Conservation (phyloP, 2,113 vertebrate species). For the Rhabdomys dilectus region DNA sequence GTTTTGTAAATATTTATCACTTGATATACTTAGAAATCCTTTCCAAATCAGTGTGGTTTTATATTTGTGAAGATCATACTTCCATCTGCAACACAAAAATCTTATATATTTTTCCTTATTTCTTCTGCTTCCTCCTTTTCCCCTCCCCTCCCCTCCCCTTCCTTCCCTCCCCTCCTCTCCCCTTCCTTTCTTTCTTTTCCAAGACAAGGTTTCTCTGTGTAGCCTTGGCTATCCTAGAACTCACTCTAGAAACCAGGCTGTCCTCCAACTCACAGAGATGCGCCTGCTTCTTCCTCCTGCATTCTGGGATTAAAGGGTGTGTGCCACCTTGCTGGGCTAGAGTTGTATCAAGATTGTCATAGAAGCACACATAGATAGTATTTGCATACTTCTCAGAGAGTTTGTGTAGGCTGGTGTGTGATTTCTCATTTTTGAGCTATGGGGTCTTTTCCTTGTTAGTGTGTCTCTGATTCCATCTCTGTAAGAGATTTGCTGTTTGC, state of each 20-base stretch:
- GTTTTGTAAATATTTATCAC: conserved; percentile 67
- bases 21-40: conserved; percentile 55
- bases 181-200: too few relatives aligned
- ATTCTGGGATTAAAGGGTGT: too few relatives aligned
- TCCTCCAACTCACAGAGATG: too few relatives aligned
- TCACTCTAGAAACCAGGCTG: too few relatives aligned
- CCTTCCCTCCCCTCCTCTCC: rapidly evolving
- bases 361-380: background rate
- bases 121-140: too few relatives aligned
- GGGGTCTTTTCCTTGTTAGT: background rate
- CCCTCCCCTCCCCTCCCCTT: rapidly evolving
- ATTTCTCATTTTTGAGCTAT: background rate
- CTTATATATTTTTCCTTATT: background rate
- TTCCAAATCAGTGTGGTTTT: conserved; percentile 6
- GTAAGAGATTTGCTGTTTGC: background rate
- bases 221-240: too few relatives aligned
- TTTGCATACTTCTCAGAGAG: background rate
- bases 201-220: too few relatives aligned
- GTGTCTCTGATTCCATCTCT: background rate
- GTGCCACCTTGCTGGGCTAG: too few relatives aligned
- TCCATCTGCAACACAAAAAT: conserved; percentile 47
- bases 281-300: too few relatives aligned
- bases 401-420: background rate
- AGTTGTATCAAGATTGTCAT: too few relatives aligned
- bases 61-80: background rate